These are phyloP conservation scores for Stratiomys singularior DNA, from an alignment of 2,888 invertebrate species.

Conservation along the genomic window DNA sequence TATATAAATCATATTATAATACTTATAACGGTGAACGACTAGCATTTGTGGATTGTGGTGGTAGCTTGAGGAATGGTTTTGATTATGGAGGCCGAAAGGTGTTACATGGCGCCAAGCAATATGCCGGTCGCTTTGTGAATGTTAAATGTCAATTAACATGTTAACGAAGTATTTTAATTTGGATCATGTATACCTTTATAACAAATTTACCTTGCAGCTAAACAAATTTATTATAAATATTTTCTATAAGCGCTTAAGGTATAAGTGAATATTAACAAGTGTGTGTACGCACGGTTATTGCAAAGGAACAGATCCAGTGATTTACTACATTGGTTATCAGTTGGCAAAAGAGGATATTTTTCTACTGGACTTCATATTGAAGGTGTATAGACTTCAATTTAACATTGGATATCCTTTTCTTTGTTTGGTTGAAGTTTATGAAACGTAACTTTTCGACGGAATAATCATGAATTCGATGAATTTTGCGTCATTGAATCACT, in stretches of 20 bases:
- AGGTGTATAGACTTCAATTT: too few species aligned
- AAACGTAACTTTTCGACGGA: too few species aligned
- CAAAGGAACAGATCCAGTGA: too few species aligned
- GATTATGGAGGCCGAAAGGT: constrained; percentile 1
- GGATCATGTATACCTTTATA: not conserved
- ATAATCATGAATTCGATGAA: too few species aligned
- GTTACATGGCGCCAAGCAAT: constrained; percentile 6
- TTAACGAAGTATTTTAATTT: constrained; percentile 44
- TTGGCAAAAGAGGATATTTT: too few species aligned
- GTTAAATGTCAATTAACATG: constrained; percentile 45
- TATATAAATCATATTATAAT: constrained; percentile 41
- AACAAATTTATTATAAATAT: not conserved
- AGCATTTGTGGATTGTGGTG: not conserved
- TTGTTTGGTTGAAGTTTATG: too few species aligned
- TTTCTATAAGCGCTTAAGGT: not conserved
- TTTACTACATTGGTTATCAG: too few species aligned
- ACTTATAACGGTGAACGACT: constrained; percentile 25
- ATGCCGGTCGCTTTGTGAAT: constrained; percentile 36
- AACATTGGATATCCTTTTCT: too few species aligned
- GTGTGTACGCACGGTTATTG: too few species aligned
- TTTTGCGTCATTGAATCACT: too few species aligned
- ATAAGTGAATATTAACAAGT: too few species aligned
- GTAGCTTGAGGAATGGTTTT: not conserved
- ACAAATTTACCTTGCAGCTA: not conserved
- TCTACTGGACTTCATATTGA: too few species aligned